Base-by-base conservation (phyloP, 2,797 vertebrate genomes). In the Coracias cyanogaster region DNA sequence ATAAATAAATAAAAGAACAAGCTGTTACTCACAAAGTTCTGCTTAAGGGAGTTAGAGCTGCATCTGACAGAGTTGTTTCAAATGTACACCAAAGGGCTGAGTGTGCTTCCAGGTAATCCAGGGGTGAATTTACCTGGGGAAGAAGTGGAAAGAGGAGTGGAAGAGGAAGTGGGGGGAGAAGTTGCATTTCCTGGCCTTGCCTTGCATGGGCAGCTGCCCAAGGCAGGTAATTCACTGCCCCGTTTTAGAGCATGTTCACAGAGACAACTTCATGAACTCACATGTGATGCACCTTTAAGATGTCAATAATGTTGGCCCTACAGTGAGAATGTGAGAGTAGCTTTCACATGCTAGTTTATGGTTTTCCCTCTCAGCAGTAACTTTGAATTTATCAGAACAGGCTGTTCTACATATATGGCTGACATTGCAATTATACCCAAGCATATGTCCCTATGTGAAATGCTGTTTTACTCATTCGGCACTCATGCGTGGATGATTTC, bases 381-480 rank as follows among this genome's bases (percentile, higher is more conserved):
- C 60, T 95, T 39, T 74, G 88, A 89, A 80, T 93, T 94, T 89
- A 78, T 87, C 91, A 89, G 80, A 92, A 74, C 45, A 86, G 49
- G n/a, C 64, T 95, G 80, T 86, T 94, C 61, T 64, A 82, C 86
- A 37, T 86, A 84, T 65, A 92, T 77, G 83, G 66, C 86, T 92
- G 90, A 94, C 60, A 67, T 35, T 65, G 74, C 60, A 95, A 93
- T 95, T 86, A 88, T 72, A 92, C 19, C n/a, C 67, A 89, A 94
- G 83, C 87, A 92, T 87, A 89, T 81, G 90, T 91, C 80, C 90
- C 69, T 86, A 55, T 72, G 73, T 67, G 90, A 96, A 87, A 83
- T 57, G 89, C 52, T 91, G 57, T 85, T 92, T 94, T 96, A 95
- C 60, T 90, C 88, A 90, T 94, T 94, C 80, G 65, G 82, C 90